Evolutionary conservation across 2,797 vertebrate species (phyloP), one percentile per base, ranked within the genome.

Genomic region (Limnodromus scolopaceus): DNA sequence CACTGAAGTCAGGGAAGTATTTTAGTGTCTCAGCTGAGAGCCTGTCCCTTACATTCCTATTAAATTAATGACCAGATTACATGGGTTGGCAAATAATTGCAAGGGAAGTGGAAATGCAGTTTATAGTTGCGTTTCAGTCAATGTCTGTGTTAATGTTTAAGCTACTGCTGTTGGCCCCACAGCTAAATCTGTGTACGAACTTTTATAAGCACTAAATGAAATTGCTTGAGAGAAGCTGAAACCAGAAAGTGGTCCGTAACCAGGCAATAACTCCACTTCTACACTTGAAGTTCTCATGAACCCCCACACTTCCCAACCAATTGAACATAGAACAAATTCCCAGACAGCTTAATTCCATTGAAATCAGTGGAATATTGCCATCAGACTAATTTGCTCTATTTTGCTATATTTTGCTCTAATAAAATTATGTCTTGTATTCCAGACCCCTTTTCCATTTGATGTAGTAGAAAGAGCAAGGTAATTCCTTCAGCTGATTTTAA

Each of bases 41-140:
- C 36, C 55, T 82, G 19, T 43, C 71, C 22, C 71, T 80, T 60
- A 41, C 16, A 41, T 96, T 91, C 80, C 85, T 86, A 51, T 19
- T 23, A 76, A 89, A 53, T 55, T 63, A 91, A 89, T 86, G 68
- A 46, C 72, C 91, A 45, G 60, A 57, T 95, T 88, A 94, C 87
- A 65, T 72, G 68, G 38, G 49, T 70, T 94, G 87, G 75, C 90
- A 93, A 91, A 83, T 89, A 95, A 68, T 87, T 95, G 58, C 55
- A 65, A 61, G 54, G 51, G 83, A 81, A 68, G 41, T 63, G 64
- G 81, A 81, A 90, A 32, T 27, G 45, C 60, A 57, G 46, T 46
- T 78, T 93, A 87, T 16, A 14, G 70, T 82, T 51, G 15, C 30
- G 22, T 90, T 93, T 92, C 23, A 14, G 45, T 65, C 66, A 43